A percentile compares a stretch with the other conserved stretches of the same genome.
These are phyloP conservation scores for Seriola aureovittata DNA, from an alignment of 2,113 vertebrate species.

Conservation along the genomic window DNA sequence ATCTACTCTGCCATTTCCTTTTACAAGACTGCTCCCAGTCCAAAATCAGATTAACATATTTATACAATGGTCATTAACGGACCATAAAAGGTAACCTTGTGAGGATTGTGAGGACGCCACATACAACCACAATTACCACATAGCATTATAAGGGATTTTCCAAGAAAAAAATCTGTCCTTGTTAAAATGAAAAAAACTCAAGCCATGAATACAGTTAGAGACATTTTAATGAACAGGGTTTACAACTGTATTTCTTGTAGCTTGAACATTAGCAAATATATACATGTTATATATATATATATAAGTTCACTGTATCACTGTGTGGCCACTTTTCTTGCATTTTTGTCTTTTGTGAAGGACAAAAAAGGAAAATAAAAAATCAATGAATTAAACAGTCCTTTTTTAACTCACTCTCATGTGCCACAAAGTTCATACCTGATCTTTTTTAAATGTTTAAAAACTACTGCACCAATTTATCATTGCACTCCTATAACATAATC, in stretches of 20 bases:
- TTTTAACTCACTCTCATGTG: neutral
- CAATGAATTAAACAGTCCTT: neutral
- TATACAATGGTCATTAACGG: conserved; percentile 59
- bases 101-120: conserved; percentile 37
- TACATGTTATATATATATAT: too few species aligned
- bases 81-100: conserved; percentile 57
- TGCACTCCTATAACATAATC: neutral
- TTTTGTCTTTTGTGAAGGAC: neutral
- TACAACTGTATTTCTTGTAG: too few species aligned
- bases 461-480: neutral
- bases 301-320: too few species aligned
- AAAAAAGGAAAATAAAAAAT: neutral
- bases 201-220: neutral
- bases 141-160: conserved; percentile 47
- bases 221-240: neutral
- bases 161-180: conserved; percentile 2
- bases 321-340: too few species aligned
- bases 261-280: too few species aligned
- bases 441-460: neutral
- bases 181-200: neutral
- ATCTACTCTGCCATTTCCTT: conserved; percentile 74
- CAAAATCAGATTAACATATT: conserved; percentile 57
- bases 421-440: neutral
- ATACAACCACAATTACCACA: conserved; percentile 33
- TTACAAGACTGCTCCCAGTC: conserved; percentile 35